Conservation (phyloP, 1,140 invertebrate genomes). For the Bactericera cockerelli region DNA sequence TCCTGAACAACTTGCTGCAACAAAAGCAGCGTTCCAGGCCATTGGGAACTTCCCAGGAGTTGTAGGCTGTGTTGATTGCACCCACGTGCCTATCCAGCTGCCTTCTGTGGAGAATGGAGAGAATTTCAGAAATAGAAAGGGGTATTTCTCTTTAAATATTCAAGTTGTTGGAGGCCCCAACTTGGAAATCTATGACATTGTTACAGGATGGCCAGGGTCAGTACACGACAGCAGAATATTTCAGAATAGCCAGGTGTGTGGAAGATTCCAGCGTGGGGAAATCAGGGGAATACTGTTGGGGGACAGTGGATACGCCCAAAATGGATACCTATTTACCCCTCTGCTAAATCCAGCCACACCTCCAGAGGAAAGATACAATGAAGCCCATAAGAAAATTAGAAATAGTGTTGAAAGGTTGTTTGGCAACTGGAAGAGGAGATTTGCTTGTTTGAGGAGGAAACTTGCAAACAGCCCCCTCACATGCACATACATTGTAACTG, state of each 20-base stretch:
- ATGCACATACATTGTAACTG: background rate
- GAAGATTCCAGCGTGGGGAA: too few species aligned
- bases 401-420: conserved; percentile 14
- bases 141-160: too few species aligned
- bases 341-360: conserved; percentile 3
- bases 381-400: conserved; percentile 11
- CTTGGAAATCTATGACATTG: too few species aligned
- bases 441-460: conserved; percentile 11
- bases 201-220: too few species aligned
- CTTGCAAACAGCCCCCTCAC: background rate
- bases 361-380: conserved; percentile 9
- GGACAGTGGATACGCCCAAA: conserved; percentile 9
- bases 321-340: conserved; percentile 13
- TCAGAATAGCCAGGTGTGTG: too few species aligned
- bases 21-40: too few species aligned
- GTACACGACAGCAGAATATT: too few species aligned
- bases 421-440: conserved; percentile 15
- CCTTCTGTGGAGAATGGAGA: conserved; percentile 19
- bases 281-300: too few species aligned
- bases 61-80: conserved; percentile 29
- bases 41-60: conserved; percentile 30
- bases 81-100: conserved; percentile 27
- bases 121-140: too few species aligned
- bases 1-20: too few species aligned
- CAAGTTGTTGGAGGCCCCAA: too few species aligned